Percentiles rank a stretch among this genome's conserved stretches.
phyloP scores from a whole-genome alignment of 2,888 invertebrate species.

The Scelioninae gen. 1 region DNA sequence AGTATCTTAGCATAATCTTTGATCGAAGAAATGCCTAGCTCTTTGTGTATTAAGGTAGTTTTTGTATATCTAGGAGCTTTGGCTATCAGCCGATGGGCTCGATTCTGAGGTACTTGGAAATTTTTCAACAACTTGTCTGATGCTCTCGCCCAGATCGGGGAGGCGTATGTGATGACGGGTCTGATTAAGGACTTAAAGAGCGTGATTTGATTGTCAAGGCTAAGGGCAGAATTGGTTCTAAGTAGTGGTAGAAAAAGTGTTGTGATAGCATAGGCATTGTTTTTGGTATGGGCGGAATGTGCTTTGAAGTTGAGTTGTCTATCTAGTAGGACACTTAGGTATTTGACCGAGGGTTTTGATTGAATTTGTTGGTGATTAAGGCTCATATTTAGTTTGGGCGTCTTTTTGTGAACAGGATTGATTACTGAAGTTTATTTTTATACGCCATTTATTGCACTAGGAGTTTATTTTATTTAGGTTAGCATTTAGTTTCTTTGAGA shows the following conservation, averaged over 20 bases:
- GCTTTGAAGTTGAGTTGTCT: slow-evolving; percentile 56
- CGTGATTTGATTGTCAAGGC: slow-evolving; percentile 59
- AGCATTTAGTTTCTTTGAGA: no score
- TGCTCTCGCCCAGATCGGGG: slow-evolving; percentile 61
- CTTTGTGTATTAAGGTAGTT: neutral
- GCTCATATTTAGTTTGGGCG: neutral
- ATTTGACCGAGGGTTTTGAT: slow-evolving; percentile 45
- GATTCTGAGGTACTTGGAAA: slow-evolving; percentile 42
- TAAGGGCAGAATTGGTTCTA: slow-evolving; percentile 11
- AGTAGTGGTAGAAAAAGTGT: slow-evolving; percentile 41
- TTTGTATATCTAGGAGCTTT: neutral
- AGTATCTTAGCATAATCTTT: neutral
- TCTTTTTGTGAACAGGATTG: slow-evolving; percentile 7
- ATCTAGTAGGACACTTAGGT: slow-evolving; percentile 71
- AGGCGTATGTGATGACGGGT: slow-evolving; percentile 71
- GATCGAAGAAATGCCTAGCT: neutral
- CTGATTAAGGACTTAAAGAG: slow-evolving; percentile 71
- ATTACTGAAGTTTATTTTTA: slow-evolving; percentile 46
- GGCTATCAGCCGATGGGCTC: slow-evolving; percentile 16
- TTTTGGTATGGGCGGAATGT: slow-evolving; percentile 51
- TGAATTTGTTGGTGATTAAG: neutral
- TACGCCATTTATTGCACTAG: slow-evolving; percentile 1
- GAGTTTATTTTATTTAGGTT: no score
- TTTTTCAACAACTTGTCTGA: neutral
- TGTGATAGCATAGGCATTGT: slow-evolving; percentile 25